phyloP scores from a whole-genome alignment of 2,113 vertebrate species.

The Ornithorhynchus anatinus region DNA sequence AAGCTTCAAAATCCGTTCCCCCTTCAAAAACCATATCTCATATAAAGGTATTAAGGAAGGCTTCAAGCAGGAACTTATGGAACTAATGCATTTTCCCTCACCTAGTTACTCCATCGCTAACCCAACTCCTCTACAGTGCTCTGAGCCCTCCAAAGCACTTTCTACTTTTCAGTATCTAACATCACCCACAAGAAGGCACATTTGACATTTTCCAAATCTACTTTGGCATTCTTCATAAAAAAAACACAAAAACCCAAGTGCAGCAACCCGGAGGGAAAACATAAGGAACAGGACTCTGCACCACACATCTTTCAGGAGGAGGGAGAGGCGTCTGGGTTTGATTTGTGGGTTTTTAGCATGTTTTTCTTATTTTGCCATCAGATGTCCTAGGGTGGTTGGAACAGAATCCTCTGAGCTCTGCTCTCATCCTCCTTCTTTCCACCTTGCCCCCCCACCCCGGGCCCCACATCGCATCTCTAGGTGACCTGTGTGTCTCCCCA shows the following conservation, averaged over 20 bases:
- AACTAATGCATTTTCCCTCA: too few relatives aligned
- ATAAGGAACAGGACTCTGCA: neutral
- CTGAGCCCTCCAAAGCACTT: too few relatives aligned
- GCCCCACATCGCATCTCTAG: neutral
- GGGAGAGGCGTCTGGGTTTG: neutral
- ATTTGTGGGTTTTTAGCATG: neutral
- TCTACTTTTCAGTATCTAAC: too few relatives aligned
- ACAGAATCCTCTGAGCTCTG: neutral
- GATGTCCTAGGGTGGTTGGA: neutral
- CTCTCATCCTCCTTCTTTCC: accelerated
- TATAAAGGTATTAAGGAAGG: too few relatives aligned
- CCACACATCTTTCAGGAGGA: neutral
- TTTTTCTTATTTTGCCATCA: neutral
- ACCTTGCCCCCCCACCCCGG: neutral
- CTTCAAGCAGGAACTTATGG: too few relatives aligned
- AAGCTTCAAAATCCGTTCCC: too few relatives aligned
- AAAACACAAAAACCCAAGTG: too few relatives aligned
- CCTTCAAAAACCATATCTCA: too few relatives aligned
- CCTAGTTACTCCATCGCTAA: too few relatives aligned
- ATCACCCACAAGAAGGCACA: neutral
- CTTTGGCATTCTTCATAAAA: too few relatives aligned
- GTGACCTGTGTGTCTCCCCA: neutral
- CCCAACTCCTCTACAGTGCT: too few relatives aligned
- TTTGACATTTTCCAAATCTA: neutral
- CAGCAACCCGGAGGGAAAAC: neutral